These are phyloP conservation scores for Chloropsis cyanopogon DNA, from an alignment of 2,113 vertebrate species.

Conservation along the genomic window DNA sequence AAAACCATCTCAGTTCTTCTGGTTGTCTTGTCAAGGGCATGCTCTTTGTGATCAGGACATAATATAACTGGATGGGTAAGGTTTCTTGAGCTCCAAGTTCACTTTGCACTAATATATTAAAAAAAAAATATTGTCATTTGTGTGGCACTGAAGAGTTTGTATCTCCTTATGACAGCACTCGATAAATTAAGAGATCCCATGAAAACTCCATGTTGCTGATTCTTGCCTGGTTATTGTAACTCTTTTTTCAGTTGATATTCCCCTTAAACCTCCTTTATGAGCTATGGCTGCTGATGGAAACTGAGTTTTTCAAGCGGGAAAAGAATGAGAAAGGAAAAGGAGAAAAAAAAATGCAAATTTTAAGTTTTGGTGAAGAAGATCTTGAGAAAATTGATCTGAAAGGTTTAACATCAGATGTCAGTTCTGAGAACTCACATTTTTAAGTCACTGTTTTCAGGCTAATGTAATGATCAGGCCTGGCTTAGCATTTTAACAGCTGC, in stretches of 20 bases:
- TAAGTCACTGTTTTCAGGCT: background rate
- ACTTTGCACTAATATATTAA: background rate
- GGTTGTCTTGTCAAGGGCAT: background rate
- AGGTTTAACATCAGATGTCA: background rate
- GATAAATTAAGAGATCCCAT: background rate
- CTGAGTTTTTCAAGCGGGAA: background rate
- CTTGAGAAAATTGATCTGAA: background rate
- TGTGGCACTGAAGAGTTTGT: background rate
- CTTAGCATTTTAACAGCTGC: slow-evolving; percentile 28
- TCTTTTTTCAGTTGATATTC: background rate
- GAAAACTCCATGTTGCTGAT: background rate
- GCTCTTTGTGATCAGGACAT: background rate
- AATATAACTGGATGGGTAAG: background rate
- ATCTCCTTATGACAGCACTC: background rate
- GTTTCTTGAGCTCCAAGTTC: background rate
- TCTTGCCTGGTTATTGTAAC: background rate
- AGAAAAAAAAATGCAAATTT: background rate
- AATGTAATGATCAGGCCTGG: slow-evolving; percentile 1
- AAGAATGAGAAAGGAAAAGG: background rate
- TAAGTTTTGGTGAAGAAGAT: background rate
- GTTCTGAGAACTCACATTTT: background rate
- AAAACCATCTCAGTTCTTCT: background rate
- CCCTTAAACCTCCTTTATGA: background rate
- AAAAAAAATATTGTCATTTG: background rate
- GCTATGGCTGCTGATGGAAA: background rate